Evolutionary conservation across 2,888 invertebrate genomes (phyloP).

Genomic region (Neoaliturus tenellus): DNA sequence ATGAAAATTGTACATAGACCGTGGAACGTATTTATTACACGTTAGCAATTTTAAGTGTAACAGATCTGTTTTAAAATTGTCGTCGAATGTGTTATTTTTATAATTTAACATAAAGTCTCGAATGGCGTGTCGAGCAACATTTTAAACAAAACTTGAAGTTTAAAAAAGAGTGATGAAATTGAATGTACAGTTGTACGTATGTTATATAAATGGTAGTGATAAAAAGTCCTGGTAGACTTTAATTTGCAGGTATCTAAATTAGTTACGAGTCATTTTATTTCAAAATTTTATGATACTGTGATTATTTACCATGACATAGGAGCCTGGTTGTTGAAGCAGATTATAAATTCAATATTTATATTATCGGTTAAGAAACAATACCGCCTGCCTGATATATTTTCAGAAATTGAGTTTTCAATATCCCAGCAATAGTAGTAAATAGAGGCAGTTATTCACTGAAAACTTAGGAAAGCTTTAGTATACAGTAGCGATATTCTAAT

Average conservation of each 20-base stretch:
- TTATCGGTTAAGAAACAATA: too few relatives aligned
- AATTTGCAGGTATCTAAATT: not conserved
- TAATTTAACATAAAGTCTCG: not conserved
- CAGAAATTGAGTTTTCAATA: too few relatives aligned
- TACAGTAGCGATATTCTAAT: too few relatives aligned
- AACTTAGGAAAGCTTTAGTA: too few relatives aligned
- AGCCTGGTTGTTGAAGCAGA: not conserved
- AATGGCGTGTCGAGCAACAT: not conserved
- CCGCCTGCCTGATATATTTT: too few relatives aligned
- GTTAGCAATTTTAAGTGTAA: not conserved
- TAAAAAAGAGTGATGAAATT: not conserved
- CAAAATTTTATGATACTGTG: too few relatives aligned
- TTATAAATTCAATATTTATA: too few relatives aligned
- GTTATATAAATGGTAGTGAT: not conserved
- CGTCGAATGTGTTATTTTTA: not conserved
- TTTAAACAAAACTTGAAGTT: not conserved
- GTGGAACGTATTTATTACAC: constrained; percentile 35
- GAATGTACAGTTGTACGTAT: not conserved
- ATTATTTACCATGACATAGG: not conserved
- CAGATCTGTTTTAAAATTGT: not conserved
- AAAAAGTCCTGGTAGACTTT: too few relatives aligned
- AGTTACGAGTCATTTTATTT: not conserved
- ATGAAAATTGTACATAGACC: constrained; percentile 30
- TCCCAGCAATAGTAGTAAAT: too few relatives aligned
- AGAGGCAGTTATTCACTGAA: too few relatives aligned